phyloP scores from a whole-genome alignment of 2,113 vertebrate species.

The Silurus glanis region DNA sequence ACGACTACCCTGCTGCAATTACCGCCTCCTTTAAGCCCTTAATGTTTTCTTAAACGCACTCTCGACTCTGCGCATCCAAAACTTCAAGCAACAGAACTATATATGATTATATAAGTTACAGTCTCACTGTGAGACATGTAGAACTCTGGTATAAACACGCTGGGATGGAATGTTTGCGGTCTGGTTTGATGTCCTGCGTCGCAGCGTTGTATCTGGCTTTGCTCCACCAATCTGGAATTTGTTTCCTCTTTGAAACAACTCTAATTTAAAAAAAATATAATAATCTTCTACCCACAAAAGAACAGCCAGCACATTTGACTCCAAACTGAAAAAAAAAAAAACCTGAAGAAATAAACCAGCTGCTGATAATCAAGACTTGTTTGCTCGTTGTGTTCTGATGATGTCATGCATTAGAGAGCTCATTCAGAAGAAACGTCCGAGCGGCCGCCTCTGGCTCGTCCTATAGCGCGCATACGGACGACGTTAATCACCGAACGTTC shows the following conservation, averaged over 20 bases:
- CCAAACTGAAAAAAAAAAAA: neutral
- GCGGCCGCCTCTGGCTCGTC: neutral
- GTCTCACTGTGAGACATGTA: neutral
- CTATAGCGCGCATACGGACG: neutral
- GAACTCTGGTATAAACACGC: neutral
- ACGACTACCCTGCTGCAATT: constrained; percentile 34
- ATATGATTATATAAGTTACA: neutral
- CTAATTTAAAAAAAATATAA: neutral
- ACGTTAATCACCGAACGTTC: neutral
- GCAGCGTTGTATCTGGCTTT: neutral
- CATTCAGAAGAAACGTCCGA: neutral
- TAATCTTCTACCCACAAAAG: neutral
- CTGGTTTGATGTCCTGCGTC: neutral
- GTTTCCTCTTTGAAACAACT: neutral
- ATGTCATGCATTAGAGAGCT: constrained; percentile 14
- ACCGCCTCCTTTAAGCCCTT: constrained; percentile 31
- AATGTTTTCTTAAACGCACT: constrained; percentile 22
- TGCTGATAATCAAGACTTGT: constrained; percentile 26
- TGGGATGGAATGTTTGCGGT: neutral
- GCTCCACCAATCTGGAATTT: neutral
- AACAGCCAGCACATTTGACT: neutral
- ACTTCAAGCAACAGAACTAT: too few species aligned
- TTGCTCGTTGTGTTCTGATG: constrained; percentile 17
- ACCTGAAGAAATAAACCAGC: neutral
- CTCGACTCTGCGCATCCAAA: neutral